Conservation (phyloP, 1,140 invertebrate genomes). For the Sarcophaga bullata region DNA sequence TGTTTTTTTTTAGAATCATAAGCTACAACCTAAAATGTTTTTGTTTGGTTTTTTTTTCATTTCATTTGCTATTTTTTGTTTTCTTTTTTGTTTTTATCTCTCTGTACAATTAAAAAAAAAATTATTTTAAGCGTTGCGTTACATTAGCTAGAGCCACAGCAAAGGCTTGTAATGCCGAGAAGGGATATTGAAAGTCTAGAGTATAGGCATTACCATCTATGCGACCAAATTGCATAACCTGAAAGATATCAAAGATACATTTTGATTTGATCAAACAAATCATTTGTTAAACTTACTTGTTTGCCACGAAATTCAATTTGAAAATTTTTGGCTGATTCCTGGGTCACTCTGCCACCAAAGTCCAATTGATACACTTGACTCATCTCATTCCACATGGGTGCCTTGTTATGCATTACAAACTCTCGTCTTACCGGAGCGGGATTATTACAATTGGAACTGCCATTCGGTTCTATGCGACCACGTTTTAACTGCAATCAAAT, state of each 20-base stretch:
- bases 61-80: neutral
- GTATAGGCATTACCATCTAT: conserved; percentile 99
- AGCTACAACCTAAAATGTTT: conserved; percentile 3
- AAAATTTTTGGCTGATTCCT: conserved; percentile 99
- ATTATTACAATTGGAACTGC: conserved; percentile 59
- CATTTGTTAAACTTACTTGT: conserved; percentile 76
- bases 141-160: conserved; percentile 98
- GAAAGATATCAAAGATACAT: conserved; percentile 55
- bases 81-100: neutral
- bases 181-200: conserved; percentile 98
- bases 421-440: conserved; percentile 73
- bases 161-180: conserved; percentile 97
- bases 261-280: too few relatives aligned
- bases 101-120: neutral
- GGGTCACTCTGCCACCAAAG: conserved; percentile 98
- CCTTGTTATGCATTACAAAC: conserved; percentile 98
- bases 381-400: conserved; percentile 99
- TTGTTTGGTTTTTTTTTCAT: neutral
- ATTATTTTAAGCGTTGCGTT: conserved; percentile 95
- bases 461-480: conserved; percentile 71
- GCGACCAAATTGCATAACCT: conserved; percentile 99
- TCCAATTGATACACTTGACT: conserved; percentile 99
- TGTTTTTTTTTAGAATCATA: conserved; percentile 11
- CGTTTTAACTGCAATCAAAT: conserved; percentile 71
- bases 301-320: conserved; percentile 98